Conservation (phyloP, 1,140 invertebrate species). For the Harpegnathos saltator region DNA sequence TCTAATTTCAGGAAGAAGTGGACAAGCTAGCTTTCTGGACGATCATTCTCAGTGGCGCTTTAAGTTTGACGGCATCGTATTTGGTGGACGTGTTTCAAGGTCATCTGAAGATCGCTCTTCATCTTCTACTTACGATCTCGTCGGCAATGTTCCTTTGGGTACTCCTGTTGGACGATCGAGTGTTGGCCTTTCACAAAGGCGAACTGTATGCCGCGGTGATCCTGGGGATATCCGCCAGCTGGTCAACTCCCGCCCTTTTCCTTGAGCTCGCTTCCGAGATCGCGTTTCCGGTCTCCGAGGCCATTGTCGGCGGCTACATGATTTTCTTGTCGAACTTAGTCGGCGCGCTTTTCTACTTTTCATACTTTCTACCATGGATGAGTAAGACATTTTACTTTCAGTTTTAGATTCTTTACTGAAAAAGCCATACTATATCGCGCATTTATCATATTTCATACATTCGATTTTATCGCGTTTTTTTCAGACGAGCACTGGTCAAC, state of each 20-base stretch:
- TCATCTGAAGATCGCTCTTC: conserved; percentile 78
- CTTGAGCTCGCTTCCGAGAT: conserved; percentile 86
- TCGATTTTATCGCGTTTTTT: neutral
- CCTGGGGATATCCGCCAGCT: conserved; percentile 82
- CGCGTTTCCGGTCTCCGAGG: conserved; percentile 86
- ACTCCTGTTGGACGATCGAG: conserved; percentile 73
- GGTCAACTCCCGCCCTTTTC: conserved; percentile 84
- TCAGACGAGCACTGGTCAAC: conserved; percentile 64
- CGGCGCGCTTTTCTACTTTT: conserved; percentile 81
- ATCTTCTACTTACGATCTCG: conserved; percentile 75
- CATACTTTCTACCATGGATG: conserved; percentile 83
- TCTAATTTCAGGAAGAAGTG: conserved; percentile 72
- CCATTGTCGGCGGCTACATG: conserved; percentile 84
- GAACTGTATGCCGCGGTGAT: conserved; percentile 78
- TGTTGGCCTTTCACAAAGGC: conserved; percentile 76
- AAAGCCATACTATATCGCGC: no score
- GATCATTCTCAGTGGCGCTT: conserved; percentile 77
- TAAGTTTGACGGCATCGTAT: conserved; percentile 77
- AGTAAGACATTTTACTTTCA: conserved; percentile 65
- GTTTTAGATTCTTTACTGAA: neutral
- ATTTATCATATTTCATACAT: neutral
- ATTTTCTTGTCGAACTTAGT: conserved; percentile 84
- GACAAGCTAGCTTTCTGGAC: conserved; percentile 82
- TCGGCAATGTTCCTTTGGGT: conserved; percentile 82
- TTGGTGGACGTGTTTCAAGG: conserved; percentile 80